Base-by-base conservation (phyloP, 2,888 invertebrate genomes). In the Pyrochroa serraticornis region DNA sequence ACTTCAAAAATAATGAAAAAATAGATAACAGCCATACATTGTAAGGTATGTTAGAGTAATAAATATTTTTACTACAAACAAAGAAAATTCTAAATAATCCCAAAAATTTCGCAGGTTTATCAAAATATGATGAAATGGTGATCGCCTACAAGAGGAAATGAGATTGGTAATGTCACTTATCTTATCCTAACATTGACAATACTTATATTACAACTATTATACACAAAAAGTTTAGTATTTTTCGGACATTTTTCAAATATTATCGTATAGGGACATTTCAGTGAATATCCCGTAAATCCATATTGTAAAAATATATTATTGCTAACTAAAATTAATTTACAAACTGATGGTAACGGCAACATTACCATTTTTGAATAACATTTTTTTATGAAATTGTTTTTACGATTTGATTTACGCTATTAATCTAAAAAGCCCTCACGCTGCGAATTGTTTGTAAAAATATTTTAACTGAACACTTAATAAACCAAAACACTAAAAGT, bases 1-100 rank as follows among this genome's bases (percentile, higher is more conserved):
- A 67, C 70, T 73, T 75, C 71, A 75, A 75, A 76, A 72, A 73
- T 56, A 73, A 76, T 75, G 73, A 76, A 77, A 76, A 77, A 75
- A 75, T 73, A 76, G 74, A 74, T 77, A 77, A 77, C 77, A 77
- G 77, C 76, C 76, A 77, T 77, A 76, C 75, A 75, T 71, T 73
- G 72, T 73, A 76, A 76, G 75, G 73, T 75, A 77, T 75, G 68
- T 68, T 68, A 67, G 67, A 66, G 65, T 71, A 68, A 70, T 52
- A 36, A 22, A 5, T 22, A 42, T 42, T 42, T 42, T 64, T 60
- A 63, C 60, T 63, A 67, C 62, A 64, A 67, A 68, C 63, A 64
- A 67, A 64, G 64, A 33, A 47, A 54, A 41, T 35, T 47, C 47
- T 42, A 47, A 41, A 22, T 37, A 54, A 54, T 42, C 41, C 22